Percentiles rank a stretch among this genome's conserved stretches.
Evolutionary conservation across 64 coral and sea anemone genomes (phyloP).

Genomic region (Montipora foliosa): DNA sequence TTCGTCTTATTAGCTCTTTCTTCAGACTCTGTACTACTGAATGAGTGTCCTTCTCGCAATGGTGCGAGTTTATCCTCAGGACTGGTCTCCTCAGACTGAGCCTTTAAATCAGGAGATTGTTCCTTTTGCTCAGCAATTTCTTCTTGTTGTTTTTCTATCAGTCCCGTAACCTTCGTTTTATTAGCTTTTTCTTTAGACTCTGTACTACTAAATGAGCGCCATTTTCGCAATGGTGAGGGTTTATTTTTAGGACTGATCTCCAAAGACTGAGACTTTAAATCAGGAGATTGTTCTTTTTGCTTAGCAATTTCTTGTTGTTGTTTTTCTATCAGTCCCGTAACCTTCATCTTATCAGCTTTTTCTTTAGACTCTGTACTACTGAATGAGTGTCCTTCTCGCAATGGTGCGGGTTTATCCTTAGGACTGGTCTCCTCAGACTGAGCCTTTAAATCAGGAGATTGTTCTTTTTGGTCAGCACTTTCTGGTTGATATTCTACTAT

Average conservation of each 20-base stretch:
- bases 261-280: not conserved
- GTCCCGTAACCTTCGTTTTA: not conserved
- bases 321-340: not conserved
- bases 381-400: not conserved
- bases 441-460: not conserved
- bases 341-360: not conserved
- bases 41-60: not conserved
- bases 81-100: not conserved
- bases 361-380: not conserved
- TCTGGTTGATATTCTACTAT: not conserved
- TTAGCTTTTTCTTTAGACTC: not conserved
- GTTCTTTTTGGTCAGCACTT: not conserved
- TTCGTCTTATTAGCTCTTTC: not conserved
- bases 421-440: not conserved
- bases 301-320: not conserved
- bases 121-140: not conserved
- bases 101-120: not conserved
- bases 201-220: not conserved
- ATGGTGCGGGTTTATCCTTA: not conserved
- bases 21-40: not conserved
- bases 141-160: not conserved
- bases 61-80: not conserved
- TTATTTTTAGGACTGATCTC: not conserved
- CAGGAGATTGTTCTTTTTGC: not conserved
- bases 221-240: not conserved